Conservation (phyloP, 2,113 vertebrate species). For the Siniperca knerii region DNA sequence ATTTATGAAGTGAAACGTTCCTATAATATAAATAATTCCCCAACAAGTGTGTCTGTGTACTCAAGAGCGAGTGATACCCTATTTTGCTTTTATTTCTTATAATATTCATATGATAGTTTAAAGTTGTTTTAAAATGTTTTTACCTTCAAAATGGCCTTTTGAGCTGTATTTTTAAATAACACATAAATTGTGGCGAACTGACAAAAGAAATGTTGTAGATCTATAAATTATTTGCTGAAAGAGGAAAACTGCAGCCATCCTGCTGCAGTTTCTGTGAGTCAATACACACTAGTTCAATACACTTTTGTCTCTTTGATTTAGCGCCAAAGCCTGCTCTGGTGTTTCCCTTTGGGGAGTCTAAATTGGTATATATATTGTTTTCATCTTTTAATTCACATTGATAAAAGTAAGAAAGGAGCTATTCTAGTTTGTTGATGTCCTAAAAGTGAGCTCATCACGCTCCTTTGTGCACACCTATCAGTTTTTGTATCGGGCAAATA, state of each 20-base stretch:
- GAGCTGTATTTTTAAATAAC: too few species aligned
- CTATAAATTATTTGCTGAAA: background rate
- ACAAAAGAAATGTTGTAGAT: background rate
- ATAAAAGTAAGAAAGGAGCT: background rate
- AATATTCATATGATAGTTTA: background rate
- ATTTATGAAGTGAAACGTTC: background rate
- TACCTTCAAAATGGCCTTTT: fast-evolving
- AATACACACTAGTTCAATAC: conserved; percentile 28
- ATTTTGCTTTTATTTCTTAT: background rate
- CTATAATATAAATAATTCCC: background rate
- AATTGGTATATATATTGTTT: too few species aligned
- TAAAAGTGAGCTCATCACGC: conserved; percentile 25
- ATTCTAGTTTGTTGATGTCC: background rate
- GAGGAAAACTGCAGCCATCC: background rate
- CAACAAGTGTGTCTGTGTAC: background rate
- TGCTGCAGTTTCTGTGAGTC: conserved; percentile 50
- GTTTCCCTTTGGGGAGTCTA: background rate
- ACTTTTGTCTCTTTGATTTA: conserved; percentile 24
- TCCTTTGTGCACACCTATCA: conserved; percentile 40
- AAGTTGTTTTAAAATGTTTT: background rate
- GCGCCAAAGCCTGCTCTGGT: background rate
- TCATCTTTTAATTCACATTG: background rate
- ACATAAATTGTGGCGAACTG: background rate
- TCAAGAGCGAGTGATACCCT: background rate
- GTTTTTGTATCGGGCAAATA: conserved; percentile 59